A percentile compares a stretch with the other conserved stretches of the same genome.
phyloP scores from a whole-genome alignment of 1,140 invertebrate species.

The Colletes latitarsis region DNA sequence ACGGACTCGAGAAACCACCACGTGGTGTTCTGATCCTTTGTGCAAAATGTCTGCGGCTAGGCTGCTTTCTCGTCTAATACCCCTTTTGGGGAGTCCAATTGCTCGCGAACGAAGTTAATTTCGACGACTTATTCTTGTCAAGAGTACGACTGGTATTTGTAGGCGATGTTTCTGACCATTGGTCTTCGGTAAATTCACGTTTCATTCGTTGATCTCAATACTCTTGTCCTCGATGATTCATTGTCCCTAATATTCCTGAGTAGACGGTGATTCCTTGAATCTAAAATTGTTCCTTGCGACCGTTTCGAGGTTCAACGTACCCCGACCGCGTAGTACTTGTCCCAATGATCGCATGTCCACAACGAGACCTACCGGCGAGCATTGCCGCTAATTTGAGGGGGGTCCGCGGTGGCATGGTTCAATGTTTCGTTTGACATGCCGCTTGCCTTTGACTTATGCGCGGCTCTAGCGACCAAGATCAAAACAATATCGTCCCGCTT shows the following conservation, averaged over 20 bases:
- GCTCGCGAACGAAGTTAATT: too few species aligned
- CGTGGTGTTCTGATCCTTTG: neutral
- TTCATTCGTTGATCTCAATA: too few species aligned
- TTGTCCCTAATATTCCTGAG: neutral
- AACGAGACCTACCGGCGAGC: slow-evolving; percentile 52
- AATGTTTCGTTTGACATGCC: slow-evolving; percentile 56
- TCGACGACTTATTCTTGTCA: too few species aligned
- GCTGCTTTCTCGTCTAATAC: too few species aligned
- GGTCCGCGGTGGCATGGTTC: slow-evolving; percentile 54
- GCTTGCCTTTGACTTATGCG: slow-evolving; percentile 51
- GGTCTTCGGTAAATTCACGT: neutral
- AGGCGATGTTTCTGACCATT: too few species aligned
- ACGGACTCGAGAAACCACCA: neutral
- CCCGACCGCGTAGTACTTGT: slow-evolving; percentile 47
- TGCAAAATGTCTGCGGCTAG: too few species aligned
- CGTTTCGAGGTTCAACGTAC: slow-evolving; percentile 54
- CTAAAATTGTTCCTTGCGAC: slow-evolving; percentile 6
- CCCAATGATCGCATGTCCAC: slow-evolving; percentile 58
- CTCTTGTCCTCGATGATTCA: neutral
- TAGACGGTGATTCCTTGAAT: slow-evolving; percentile 23
- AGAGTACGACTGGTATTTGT: too few species aligned
- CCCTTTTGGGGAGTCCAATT: too few species aligned
- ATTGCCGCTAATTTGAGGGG: slow-evolving; percentile 61
- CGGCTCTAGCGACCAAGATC: slow-evolving; percentile 38
- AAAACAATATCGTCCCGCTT: slow-evolving; percentile 14